These are phyloP conservation scores for Yponomeuta cagnagella DNA, from an alignment of 2,888 invertebrate species.

Conservation along the genomic window DNA sequence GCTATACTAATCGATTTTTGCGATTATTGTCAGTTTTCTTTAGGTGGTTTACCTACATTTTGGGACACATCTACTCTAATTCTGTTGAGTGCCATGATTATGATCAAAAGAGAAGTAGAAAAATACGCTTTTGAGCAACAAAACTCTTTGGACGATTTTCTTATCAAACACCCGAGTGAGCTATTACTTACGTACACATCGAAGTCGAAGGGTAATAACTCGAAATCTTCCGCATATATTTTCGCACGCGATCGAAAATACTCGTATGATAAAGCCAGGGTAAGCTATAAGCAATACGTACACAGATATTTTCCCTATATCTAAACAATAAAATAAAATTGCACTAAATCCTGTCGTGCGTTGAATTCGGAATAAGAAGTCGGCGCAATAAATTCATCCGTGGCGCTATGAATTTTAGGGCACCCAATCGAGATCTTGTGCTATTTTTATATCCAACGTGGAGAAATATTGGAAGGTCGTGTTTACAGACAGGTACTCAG, in stretches of 20 bases:
- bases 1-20: no score
- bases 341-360: background rate
- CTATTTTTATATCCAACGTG: background rate
- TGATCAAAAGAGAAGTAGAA: no score
- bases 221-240: background rate
- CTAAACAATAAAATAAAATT: background rate
- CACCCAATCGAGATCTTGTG: constrained; percentile 3
- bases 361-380: constrained; percentile 2
- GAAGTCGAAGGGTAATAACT: background rate
- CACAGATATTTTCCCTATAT: background rate
- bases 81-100: no score
- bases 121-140: background rate
- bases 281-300: background rate
- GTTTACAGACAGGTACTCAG: background rate
- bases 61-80: no score
- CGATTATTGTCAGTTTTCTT: no score
- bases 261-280: background rate
- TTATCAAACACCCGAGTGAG: background rate
- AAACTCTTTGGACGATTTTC: background rate
- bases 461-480: constrained; percentile 6
- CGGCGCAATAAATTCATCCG: background rate
- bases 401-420: constrained; percentile 8
- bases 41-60: no score
- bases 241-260: background rate
- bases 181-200: background rate